These are phyloP conservation scores for Gobionotothen gibberifrons DNA, from an alignment of 2,797 vertebrate genomes.

Conservation along the genomic window DNA sequence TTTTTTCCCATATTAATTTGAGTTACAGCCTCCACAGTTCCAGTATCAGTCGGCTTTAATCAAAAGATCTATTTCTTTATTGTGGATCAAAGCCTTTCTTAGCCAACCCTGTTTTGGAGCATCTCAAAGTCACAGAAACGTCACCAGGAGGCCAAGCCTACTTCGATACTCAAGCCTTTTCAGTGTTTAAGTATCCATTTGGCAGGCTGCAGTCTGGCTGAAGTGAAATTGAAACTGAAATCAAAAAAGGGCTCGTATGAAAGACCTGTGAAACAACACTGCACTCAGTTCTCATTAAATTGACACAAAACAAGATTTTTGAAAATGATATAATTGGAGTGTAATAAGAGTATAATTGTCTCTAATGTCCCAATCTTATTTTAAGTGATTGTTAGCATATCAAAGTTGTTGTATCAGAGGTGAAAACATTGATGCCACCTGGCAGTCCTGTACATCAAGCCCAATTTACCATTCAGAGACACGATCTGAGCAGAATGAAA, in stretches of 20 bases:
- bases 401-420: not conserved
- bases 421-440: constrained; percentile 20
- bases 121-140: constrained; percentile 15
- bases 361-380: not conserved
- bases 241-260: not conserved
- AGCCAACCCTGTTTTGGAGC: constrained; percentile 9
- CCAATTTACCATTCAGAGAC: constrained; percentile 18
- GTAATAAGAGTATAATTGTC: not conserved
- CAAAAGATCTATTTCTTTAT: constrained; percentile 14
- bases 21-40: not conserved
- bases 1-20: not conserved
- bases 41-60: not conserved
- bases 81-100: constrained; percentile 12
- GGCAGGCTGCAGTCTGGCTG: constrained; percentile 13
- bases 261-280: not conserved
- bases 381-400: not conserved
- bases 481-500: constrained; percentile 39
- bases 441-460: constrained; percentile 19
- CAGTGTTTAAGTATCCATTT: not conserved
- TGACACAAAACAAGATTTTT: not conserved
- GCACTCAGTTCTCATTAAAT: not conserved
- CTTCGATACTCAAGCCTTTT: constrained; percentile 16
- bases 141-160: not conserved
- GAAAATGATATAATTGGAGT: not conserved
- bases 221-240: constrained; percentile 33